Conservation (phyloP, 1,140 invertebrate species). For the Lepidurus packardi region DNA sequence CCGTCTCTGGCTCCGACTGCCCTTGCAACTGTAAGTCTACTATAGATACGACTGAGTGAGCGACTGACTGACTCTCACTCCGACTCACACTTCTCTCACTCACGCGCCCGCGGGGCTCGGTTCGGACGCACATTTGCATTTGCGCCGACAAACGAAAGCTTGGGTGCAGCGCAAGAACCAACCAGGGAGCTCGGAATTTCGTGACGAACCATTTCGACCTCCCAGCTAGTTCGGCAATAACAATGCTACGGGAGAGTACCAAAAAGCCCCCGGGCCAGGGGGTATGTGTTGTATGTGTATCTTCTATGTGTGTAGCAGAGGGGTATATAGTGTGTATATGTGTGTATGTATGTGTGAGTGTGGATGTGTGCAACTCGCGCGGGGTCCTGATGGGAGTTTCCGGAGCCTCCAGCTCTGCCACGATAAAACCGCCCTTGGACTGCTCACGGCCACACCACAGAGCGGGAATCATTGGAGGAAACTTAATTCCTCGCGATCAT, state of each 20-base stretch:
- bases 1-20: neutral
- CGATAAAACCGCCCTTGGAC: slow-evolving; percentile 12
- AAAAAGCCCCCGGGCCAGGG: neutral
- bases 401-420: neutral
- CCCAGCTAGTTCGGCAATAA: slow-evolving; percentile 16
- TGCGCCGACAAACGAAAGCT: slow-evolving; percentile 20
- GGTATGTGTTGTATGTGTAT: neutral
- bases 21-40: slow-evolving; percentile 21
- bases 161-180: neutral
- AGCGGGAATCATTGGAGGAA: slow-evolving; percentile 18
- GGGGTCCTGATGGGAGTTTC: neutral
- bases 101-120: slow-evolving; percentile 10
- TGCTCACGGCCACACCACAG: slow-evolving; percentile 17
- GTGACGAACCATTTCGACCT: slow-evolving; percentile 19
- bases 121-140: slow-evolving; percentile 9
- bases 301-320: neutral
- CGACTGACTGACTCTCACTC: slow-evolving; percentile 20
- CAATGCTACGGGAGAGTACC: neutral
- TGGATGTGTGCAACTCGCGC: too few species aligned
- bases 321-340: neutral
- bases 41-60: slow-evolving; percentile 21
- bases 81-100: slow-evolving; percentile 14
- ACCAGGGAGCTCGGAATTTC: slow-evolving; percentile 1
- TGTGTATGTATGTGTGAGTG: too few species aligned
- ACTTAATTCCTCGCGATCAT: slow-evolving; percentile 13